These are phyloP conservation scores for Spodoptera litura DNA, from an alignment of 1,140 invertebrate genomes.

Conservation along the genomic window DNA sequence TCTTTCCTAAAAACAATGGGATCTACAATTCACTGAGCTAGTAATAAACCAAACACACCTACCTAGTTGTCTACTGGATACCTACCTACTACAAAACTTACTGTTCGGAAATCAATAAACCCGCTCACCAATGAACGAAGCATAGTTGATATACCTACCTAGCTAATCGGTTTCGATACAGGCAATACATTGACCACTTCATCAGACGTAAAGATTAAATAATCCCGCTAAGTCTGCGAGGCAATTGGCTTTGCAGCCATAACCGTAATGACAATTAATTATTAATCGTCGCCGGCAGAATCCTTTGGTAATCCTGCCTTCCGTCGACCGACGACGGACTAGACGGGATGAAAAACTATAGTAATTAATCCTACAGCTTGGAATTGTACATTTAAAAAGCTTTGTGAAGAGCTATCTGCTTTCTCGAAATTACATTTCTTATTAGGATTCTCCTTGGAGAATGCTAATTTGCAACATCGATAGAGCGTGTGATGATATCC, in stretches of 20 bases:
- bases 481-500: conserved; percentile 27
- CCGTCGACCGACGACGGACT: conserved; percentile 47
- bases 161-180: background rate
- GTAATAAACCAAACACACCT: no score
- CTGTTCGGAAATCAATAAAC: no score
- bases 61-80: no score
- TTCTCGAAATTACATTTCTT: conserved; percentile 54
- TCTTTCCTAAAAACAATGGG: no score
- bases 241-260: conserved; percentile 61
- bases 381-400: conserved; percentile 65
- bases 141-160: background rate
- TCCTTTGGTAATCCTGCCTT: conserved; percentile 54
- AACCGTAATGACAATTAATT: conserved; percentile 69
- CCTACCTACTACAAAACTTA: no score
- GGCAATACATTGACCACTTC: conserved; percentile 23
- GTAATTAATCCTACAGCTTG: conserved; percentile 64
- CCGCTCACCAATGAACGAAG: no score
- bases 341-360: conserved; percentile 63
- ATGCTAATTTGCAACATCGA: conserved; percentile 46
- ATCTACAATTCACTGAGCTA: no score
- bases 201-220: conserved; percentile 37
- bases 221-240: conserved; percentile 35
- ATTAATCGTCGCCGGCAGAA: conserved; percentile 68
- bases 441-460: conserved; percentile 42
- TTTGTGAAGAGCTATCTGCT: conserved; percentile 62